Percentiles rank a stretch among this genome's conserved stretches.
These are phyloP conservation scores for Callithrix jacchus DNA, from an alignment of 2,113 vertebrate genomes.

Conservation along the genomic window DNA sequence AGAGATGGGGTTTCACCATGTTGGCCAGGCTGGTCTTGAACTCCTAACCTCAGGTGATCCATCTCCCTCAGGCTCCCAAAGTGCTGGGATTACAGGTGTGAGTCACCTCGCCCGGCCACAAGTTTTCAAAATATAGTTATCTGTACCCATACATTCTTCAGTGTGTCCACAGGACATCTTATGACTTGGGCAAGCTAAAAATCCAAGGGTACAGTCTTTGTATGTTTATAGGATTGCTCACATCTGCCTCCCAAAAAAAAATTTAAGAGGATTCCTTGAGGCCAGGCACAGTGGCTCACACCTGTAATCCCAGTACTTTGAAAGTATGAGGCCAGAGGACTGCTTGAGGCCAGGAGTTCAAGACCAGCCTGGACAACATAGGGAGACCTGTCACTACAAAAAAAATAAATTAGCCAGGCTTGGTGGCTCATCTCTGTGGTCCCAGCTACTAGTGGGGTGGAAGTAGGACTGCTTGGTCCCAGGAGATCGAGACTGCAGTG, in stretches of 20 bases:
- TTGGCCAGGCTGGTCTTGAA: not conserved
- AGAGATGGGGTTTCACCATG: not conserved
- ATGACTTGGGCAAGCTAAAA: not conserved
- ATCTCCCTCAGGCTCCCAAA: not conserved
- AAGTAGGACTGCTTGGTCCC: too few relatives aligned
- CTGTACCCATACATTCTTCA: not conserved
- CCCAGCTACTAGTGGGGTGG: too few relatives aligned
- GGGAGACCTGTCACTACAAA: too few relatives aligned
- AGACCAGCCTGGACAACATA: too few relatives aligned
- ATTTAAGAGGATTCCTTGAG: too few relatives aligned
- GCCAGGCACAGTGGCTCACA: too few relatives aligned
- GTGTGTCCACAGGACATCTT: not conserved
- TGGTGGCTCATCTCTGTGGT: too few relatives aligned
- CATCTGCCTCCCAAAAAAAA: not conserved
- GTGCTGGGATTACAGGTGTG: not conserved
- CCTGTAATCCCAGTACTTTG: too few relatives aligned
- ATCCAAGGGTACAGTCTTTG: not conserved
- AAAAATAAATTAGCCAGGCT: too few relatives aligned
- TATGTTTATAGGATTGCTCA: not conserved
- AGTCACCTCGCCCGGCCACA: not conserved
- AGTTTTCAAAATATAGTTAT: not conserved
- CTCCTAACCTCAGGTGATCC: not conserved
- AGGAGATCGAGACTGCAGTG: too few relatives aligned
- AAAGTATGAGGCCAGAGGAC: too few relatives aligned
- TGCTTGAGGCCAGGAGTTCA: too few relatives aligned